phyloP scores from a whole-genome alignment of 2,888 invertebrate genomes.

The Chromoteleia sp. region DNA sequence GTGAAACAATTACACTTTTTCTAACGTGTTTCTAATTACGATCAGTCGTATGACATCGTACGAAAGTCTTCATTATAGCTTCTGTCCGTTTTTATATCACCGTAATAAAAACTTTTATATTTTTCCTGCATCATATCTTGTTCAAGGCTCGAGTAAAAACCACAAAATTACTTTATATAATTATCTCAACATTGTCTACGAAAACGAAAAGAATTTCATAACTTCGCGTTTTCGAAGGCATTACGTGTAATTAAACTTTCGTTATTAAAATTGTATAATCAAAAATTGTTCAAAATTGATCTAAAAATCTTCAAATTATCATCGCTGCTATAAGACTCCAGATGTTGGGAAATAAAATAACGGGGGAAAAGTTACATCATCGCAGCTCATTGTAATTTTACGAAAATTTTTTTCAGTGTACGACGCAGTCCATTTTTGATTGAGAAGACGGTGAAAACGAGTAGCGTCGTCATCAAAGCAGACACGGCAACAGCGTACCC shows the following conservation, averaged over 20 bases:
- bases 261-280: constrained; percentile 19
- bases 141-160: constrained; percentile 23
- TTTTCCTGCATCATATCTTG: constrained; percentile 30
- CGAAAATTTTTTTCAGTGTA: not conserved
- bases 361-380: not conserved
- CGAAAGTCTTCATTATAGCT: too few relatives aligned
- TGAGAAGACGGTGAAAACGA: constrained; percentile 4
- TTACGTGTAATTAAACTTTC: constrained; percentile 45
- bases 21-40: too few relatives aligned
- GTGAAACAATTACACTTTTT: too few relatives aligned
- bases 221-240: constrained; percentile 17
- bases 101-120: constrained; percentile 31
- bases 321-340: not conserved
- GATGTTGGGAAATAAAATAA: not conserved
- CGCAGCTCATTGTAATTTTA: not conserved
- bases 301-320: constrained; percentile 1
- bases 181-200: constrained; percentile 43
- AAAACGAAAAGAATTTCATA: constrained; percentile 32
- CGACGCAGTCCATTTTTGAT: constrained; percentile 16
- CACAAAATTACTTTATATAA: constrained; percentile 41
- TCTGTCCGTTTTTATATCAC: constrained; percentile 20
- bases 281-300: too few relatives aligned
- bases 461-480: constrained; percentile 15
- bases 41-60: too few relatives aligned
- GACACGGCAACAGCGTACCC: constrained; percentile 10